Percentiles rank a stretch among this genome's conserved stretches.
Conservation (phyloP, 2,888 invertebrate genomes). For the Penaeus monodon region DNA sequence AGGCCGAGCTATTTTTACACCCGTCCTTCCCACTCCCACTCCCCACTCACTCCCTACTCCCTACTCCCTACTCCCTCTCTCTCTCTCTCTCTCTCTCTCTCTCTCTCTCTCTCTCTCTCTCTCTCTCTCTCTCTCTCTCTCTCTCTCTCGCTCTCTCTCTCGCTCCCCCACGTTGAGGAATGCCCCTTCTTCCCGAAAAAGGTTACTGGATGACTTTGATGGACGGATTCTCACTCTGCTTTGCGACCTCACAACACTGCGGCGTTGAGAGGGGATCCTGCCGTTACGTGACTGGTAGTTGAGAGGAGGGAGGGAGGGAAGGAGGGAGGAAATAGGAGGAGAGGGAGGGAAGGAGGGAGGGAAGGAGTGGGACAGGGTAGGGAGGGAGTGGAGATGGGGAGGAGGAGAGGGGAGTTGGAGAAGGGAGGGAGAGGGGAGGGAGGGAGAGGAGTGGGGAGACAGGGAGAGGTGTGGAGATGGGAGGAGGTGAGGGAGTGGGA, state of each 20-base stretch:
- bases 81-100: too few relatives aligned
- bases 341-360: too few relatives aligned
- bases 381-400: neutral
- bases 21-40: neutral
- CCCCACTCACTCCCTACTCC: neutral
- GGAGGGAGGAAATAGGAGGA: too few relatives aligned
- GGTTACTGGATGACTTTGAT: too few relatives aligned
- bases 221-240: neutral
- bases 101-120: too few relatives aligned
- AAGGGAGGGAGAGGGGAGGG: neutral
- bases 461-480: neutral
- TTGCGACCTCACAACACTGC: neutral
- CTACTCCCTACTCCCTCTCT: too few relatives aligned
- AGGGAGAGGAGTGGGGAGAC: too few relatives aligned
- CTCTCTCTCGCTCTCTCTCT: too few relatives aligned
- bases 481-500: too few relatives aligned
- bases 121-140: too few relatives aligned
- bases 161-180: too few relatives aligned
- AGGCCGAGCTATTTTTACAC: neutral
- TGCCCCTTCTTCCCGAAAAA: neutral
- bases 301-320: too few relatives aligned
- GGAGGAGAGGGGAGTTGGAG: neutral
- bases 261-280: neutral
- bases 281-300: neutral
- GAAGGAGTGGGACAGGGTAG: neutral